phyloP scores from a whole-genome alignment of 2,888 invertebrate genomes.

The Crossocerus cetratus region DNA sequence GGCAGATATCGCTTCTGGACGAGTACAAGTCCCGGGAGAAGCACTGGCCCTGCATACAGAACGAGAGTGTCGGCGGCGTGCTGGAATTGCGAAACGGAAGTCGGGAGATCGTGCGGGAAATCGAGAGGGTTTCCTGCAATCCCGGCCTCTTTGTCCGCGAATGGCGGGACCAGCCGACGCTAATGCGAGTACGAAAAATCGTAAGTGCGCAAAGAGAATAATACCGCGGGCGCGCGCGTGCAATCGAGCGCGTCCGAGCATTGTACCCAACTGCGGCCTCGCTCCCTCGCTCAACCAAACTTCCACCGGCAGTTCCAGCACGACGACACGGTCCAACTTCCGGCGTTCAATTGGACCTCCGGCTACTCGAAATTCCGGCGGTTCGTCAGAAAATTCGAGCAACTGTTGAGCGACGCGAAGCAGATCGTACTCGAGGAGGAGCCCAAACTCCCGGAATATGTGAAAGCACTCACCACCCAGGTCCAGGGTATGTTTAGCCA shows the following conservation, averaged over 20 bases:
- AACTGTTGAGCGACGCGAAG: slow-evolving; percentile 47
- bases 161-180: slow-evolving; percentile 74
- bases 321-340: slow-evolving; percentile 39
- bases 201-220: slow-evolving; percentile 48
- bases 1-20: slow-evolving; percentile 74
- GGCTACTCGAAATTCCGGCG: slow-evolving; percentile 67
- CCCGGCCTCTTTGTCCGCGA: slow-evolving; percentile 75
- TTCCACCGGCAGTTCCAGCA: slow-evolving; percentile 61
- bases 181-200: slow-evolving; percentile 55
- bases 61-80: slow-evolving; percentile 73
- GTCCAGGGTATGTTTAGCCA: slow-evolving; percentile 48
- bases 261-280: background rate
- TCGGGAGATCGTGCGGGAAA: slow-evolving; percentile 73
- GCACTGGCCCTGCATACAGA: slow-evolving; percentile 78
- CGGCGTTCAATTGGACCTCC: slow-evolving; percentile 68
- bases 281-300: background rate
- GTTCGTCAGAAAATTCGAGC: slow-evolving; percentile 59
- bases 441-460: slow-evolving; percentile 51
- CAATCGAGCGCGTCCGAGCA: too few species aligned
- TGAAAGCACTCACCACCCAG: slow-evolving; percentile 50
- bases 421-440: slow-evolving; percentile 54
- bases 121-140: slow-evolving; percentile 78
- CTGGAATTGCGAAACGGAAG: slow-evolving; percentile 70
- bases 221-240: background rate
- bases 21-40: slow-evolving; percentile 75